These are phyloP conservation scores for Euphonia xanthogaster DNA, from an alignment of 2,797 vertebrate genomes.

Conservation along the genomic window DNA sequence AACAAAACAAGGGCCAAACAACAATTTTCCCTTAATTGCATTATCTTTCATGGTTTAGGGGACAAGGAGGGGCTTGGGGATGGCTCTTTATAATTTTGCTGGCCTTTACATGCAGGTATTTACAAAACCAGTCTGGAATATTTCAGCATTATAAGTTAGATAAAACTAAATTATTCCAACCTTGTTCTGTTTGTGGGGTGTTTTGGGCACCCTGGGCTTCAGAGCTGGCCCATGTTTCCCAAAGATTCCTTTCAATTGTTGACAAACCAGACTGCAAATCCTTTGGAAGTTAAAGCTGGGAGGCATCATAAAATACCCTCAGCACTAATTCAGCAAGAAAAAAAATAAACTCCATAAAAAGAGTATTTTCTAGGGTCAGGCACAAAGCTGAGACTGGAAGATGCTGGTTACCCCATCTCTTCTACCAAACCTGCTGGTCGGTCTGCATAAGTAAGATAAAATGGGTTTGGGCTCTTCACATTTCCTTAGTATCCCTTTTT, in stretches of 20 bases:
- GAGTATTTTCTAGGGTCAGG: not conserved
- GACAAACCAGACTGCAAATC: not conserved
- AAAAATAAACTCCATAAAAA: not conserved
- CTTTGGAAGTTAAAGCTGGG: not conserved
- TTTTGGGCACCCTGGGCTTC: not conserved
- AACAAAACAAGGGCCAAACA: not conserved
- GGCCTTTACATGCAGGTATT: not conserved
- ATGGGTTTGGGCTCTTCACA: accelerated
- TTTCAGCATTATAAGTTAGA: not conserved
- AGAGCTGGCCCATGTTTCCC: not conserved
- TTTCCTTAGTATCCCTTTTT: not conserved
- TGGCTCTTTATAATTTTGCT: not conserved
- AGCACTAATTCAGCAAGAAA: not conserved
- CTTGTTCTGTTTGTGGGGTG: not conserved
- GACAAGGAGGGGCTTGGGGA: not conserved
- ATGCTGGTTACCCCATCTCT: not conserved
- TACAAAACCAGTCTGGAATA: not conserved
- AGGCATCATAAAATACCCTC: not conserved
- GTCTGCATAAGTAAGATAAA: not conserved
- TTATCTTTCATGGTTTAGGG: not conserved
- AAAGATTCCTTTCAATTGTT: not conserved
- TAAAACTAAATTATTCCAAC: not conserved
- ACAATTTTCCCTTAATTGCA: not conserved
- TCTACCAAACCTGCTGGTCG: not conserved
- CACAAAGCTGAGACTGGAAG: not conserved